Evolutionary conservation across 2,888 invertebrate species (phyloP), one percentile per base, ranked within the genome.

Genomic region (Ophraella communa): DNA sequence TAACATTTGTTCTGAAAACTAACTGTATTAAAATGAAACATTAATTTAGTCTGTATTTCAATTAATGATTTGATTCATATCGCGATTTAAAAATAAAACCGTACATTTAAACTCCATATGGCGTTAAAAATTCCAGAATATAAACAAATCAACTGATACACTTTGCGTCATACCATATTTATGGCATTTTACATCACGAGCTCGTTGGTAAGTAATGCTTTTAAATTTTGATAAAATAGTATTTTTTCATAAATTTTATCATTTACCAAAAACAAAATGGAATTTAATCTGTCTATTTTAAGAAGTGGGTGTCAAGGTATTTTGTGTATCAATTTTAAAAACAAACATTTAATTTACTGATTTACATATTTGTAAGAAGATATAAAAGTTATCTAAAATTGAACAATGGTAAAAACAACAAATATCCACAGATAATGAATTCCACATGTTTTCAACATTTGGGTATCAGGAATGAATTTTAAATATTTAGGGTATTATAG

Each of bases 81-180:
- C 8, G 0, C 17, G 1, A 1, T 39, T n/a, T n/a, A n/a, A n/a
- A n/a, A n/a, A n/a, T n/a, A n/a, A n/a, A 14, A 39, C n/a, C n/a
- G 7, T 14, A 17, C 17, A 30, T 51, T 27, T 24, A 27, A 51
- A 17, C 17, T 51, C 49, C 49, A 51, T 23, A 30, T 51, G 49
- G n/a, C 17, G 14, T 51, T 14, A 17, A n/a, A 51, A 51, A 51
- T 51, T 51, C 49, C 49, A 24, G 24, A 27, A 27, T 39, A 51
- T 30, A 51, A 51, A 51, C 49, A 27, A 51, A 24, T 51, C 11
- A 51, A 51, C 23, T 17, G 21, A 47, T 17, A 27, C 17, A 10
- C 8, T 27, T 24, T 51, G 27, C 49, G 49, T 51, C 49, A 51
- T 27, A 27, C 8, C 17, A 17, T 24, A 51, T 39, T 39, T 39